Conservation (phyloP, 2,888 invertebrate genomes). For the Ectemnius continuus region DNA sequence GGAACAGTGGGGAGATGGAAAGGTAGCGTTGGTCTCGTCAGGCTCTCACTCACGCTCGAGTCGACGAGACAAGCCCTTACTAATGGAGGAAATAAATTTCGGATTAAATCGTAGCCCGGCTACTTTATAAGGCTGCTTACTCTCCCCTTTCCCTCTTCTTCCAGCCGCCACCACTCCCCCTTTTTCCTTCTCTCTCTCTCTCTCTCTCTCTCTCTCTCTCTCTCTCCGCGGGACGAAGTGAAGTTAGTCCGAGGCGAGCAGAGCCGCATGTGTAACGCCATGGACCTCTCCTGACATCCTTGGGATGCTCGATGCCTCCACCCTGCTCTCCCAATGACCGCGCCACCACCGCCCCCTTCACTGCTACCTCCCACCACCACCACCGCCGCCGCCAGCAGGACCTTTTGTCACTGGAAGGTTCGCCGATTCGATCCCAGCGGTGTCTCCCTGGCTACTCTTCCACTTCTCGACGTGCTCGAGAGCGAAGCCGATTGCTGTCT, state of each 20-base stretch:
- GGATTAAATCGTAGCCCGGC: conserved; percentile 78
- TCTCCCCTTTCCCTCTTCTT: conserved; percentile 36
- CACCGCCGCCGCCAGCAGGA: conserved; percentile 19
- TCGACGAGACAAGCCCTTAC: conserved; percentile 77
- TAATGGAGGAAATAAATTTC: conserved; percentile 78
- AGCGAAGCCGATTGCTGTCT: not conserved
- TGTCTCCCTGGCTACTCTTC: conserved; percentile 11
- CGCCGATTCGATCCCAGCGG: conserved; percentile 8
- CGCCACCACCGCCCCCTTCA: conserved; percentile 20
- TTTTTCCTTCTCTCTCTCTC: no score
- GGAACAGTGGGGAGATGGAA: conserved; percentile 52
- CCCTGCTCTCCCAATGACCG: conserved; percentile 54
- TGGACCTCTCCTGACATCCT: conserved; percentile 66
- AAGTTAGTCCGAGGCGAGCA: conserved; percentile 57
- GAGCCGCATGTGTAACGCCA: conserved; percentile 67
- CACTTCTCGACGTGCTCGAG: not conserved
- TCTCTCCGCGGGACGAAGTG: no score
- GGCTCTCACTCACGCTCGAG: conserved; percentile 75
- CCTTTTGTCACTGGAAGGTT: conserved; percentile 6
- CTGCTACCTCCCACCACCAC: conserved; percentile 9
- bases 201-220: no score
- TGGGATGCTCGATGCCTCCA: conserved; percentile 48
- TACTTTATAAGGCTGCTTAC: conserved; percentile 77
- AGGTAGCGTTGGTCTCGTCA: conserved; percentile 68
- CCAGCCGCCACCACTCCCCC: no score